Base-by-base conservation (phyloP, 1,140 invertebrate genomes). In the Andrena cerasifolii region DNA sequence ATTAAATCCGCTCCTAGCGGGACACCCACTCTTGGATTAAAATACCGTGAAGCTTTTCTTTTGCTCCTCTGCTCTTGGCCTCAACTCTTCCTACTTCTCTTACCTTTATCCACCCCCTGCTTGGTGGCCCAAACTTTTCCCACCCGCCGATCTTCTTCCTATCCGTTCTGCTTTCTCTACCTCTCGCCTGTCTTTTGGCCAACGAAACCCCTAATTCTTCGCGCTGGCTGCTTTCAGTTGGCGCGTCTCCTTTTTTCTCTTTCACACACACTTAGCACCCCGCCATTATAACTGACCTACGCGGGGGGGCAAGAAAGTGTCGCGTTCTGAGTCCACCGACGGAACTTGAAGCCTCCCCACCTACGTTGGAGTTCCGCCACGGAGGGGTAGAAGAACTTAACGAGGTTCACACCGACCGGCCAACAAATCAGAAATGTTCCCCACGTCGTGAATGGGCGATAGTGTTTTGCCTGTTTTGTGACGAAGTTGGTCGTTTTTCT, bases 1-100 rank as follows among this genome's bases (percentile, higher is more conserved):
- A 85, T 85, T 85, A 85, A 85, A 85, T 85, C 71, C 68, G 74
- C 66, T 79, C 79, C 75, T 76, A 45, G 53, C 47, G 70, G 66
- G 70, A 79, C 72, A 76, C 80, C 65, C 80, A 82, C 66, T 85
- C 65, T 51, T 28, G 58, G 62, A 82, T 85, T 85, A 79, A 85
- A 85, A 85, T 67, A 70, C 74, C 51, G 63, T 24, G 75, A 58
- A 68, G 31, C 49, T 71, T 61, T 54, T 65, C 45, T 71, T 51
- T 78, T 58, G 36, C 36, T 3, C 36, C 36, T 40, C 36, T 40
- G 36, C 10, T 56, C 45, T 14, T 31, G 0, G 18, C 24, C 18
- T 8, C 2, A 40, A 8, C 14, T 18, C 36, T 16, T 33, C 5
- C 24, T 31, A 3, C 7, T 3, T 36, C n/a, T 18, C 31, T 26